phyloP scores from a whole-genome alignment of 2,797 vertebrate species.

The Chiropotes sagulatus region DNA sequence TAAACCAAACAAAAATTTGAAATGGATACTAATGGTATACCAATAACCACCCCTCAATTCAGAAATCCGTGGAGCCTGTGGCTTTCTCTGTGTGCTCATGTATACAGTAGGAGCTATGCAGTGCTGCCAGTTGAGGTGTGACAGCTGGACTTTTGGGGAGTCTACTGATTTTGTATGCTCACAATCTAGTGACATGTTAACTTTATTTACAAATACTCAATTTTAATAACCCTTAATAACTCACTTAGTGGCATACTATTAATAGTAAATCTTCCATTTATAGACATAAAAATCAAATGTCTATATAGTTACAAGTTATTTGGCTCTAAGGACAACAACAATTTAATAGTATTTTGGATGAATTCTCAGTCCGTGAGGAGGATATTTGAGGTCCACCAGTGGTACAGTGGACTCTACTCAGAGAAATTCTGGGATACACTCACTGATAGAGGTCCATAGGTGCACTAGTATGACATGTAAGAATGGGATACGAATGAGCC shows the following conservation, averaged over 20 bases:
- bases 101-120: background rate
- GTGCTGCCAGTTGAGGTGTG: background rate
- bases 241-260: background rate
- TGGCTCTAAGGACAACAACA: background rate
- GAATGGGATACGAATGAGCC: background rate
- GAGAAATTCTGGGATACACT: background rate
- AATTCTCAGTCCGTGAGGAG: background rate
- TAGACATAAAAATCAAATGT: background rate
- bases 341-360: background rate
- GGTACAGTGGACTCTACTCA: background rate
- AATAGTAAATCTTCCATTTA: background rate
- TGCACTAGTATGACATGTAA: background rate
- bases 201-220: background rate
- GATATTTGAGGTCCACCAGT: background rate
- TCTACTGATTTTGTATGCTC: background rate
- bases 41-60: background rate
- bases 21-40: background rate
- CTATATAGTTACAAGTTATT: background rate
- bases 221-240: background rate
- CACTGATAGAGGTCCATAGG: background rate
- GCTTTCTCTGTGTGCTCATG: background rate
- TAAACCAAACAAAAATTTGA: background rate
- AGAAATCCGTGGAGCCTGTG: background rate
- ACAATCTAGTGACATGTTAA: background rate
- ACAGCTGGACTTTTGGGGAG: background rate